Conservation (phyloP, 2,797 vertebrate species). For the Tinamus major region DNA sequence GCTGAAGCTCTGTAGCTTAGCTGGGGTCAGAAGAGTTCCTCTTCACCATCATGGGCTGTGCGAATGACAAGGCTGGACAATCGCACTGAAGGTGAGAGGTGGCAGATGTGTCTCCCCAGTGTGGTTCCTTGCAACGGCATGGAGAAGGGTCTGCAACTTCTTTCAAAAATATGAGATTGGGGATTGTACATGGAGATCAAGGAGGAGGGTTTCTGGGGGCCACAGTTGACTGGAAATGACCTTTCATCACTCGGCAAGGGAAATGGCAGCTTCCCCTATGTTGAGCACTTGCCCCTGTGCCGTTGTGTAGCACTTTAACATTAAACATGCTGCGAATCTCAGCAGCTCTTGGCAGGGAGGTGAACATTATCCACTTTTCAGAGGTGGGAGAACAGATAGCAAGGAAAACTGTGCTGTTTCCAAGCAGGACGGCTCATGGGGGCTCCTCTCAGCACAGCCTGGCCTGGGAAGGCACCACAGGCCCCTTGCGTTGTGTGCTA, state of each 20-base stretch:
- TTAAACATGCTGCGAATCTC: neutral
- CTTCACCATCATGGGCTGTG: neutral
- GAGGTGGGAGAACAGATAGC: neutral
- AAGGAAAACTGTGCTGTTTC: neutral
- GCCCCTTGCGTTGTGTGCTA: fast-evolving
- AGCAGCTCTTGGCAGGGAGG: neutral
- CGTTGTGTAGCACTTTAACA: neutral
- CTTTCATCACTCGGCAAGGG: neutral
- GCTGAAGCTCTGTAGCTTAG: constrained; percentile 33
- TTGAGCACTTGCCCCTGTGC: neutral
- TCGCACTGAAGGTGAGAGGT: neutral
- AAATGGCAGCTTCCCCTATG: neutral
- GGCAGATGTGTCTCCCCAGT: fast-evolving
- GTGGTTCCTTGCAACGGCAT: fast-evolving
- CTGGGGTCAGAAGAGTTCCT: constrained; percentile 21
- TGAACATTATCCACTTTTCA: neutral
- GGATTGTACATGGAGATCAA: neutral
- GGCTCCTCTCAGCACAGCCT: neutral
- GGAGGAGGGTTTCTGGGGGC: neutral
- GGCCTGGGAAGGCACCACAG: neutral
- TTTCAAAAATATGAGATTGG: neutral
- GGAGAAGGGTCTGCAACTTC: neutral
- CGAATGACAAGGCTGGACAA: neutral
- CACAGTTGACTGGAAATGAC: neutral
- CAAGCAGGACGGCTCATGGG: neutral